phyloP scores from a whole-genome alignment of 2,113 vertebrate species.

The Engraulis encrasicolus region DNA sequence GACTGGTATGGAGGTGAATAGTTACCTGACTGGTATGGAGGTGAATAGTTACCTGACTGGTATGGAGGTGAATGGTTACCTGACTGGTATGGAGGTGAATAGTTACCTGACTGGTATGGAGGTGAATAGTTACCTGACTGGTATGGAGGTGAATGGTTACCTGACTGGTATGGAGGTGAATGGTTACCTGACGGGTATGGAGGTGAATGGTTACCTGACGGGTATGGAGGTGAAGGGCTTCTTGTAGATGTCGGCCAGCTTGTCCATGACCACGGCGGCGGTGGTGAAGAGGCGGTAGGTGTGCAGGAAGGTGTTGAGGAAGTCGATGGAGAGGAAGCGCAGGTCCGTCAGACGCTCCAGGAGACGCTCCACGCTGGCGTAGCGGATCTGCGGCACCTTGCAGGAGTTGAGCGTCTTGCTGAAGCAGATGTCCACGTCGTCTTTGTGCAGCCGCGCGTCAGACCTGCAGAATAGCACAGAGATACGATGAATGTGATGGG shows the following conservation, averaged over 20 bases:
- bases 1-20: too few species aligned
- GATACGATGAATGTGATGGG: too few species aligned
- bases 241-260: conserved; percentile 91
- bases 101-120: too few species aligned
- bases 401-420: conserved; percentile 97
- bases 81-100: too few species aligned
- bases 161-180: too few species aligned
- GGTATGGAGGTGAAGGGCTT: conserved; percentile 94
- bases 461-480: conserved; percentile 74
- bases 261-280: conserved; percentile 87
- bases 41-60: too few species aligned
- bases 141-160: too few species aligned
- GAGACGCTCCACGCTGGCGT: conserved; percentile 91
- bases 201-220: conserved; percentile 94
- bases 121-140: too few species aligned
- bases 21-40: too few species aligned
- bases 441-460: conserved; percentile 89
- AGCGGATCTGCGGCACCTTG: conserved; percentile 97
- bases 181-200: conserved; percentile 94
- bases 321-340: conserved; percentile 96
- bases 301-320: conserved; percentile 97
- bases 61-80: too few species aligned
- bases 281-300: conserved; percentile 96
- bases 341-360: conserved; percentile 92
- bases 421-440: conserved; percentile 95